phyloP scores from a whole-genome alignment of 2,888 invertebrate genomes.

The Sympetrum striolatum region DNA sequence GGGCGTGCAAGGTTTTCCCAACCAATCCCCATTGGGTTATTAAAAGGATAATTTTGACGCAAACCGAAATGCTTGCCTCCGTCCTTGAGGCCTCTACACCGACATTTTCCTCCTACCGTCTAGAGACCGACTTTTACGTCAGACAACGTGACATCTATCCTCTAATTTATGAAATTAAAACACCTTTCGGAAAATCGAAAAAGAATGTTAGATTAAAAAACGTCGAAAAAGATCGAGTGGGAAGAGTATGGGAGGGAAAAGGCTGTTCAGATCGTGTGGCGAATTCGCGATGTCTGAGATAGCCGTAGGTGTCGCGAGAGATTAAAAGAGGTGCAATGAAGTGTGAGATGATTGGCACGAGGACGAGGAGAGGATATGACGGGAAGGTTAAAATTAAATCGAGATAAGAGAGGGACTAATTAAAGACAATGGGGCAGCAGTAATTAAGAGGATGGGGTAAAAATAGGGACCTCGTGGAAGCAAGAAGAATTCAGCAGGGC shows the following conservation, averaged over 20 bases:
- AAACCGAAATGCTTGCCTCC: not conserved
- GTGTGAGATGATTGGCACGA: not conserved
- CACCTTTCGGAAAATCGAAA: too few species aligned
- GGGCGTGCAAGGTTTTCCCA: not conserved
- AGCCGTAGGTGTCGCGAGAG: too few species aligned
- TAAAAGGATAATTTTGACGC: not conserved
- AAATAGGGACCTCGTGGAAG: not conserved
- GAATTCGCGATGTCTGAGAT: too few species aligned
- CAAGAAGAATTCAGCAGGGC: not conserved
- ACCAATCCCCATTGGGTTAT: not conserved
- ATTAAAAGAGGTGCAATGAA: not conserved
- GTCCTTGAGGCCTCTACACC: not conserved
- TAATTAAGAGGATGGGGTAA: not conserved
- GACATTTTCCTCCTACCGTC: too few species aligned
- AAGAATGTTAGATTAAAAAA: too few species aligned
- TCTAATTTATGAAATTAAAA: too few species aligned
- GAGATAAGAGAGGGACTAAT: not conserved
- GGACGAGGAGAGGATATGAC: not conserved
- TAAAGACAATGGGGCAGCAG: not conserved
- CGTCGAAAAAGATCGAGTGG: too few species aligned
- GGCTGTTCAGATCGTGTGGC: too few species aligned
- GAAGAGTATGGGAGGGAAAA: too few species aligned
- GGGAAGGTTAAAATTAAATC: not conserved
- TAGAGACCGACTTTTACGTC: too few species aligned
- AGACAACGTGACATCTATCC: too few species aligned